Evolutionary conservation across 1,140 invertebrate species (phyloP).

Genomic region (Diuraphis noxia): DNA sequence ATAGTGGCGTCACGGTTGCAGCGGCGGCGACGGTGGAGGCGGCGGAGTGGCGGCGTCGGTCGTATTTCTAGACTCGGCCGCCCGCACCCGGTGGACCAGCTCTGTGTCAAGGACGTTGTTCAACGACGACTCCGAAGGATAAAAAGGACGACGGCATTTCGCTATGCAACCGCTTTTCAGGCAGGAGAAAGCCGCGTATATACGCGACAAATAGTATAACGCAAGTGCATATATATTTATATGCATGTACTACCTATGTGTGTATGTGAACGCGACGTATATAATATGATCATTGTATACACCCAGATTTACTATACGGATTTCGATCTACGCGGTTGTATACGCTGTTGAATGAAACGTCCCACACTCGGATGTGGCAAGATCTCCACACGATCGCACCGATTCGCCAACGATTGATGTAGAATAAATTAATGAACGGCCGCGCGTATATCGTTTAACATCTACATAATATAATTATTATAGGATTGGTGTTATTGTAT

Average conservation of each 20-base stretch:
- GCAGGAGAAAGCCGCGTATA: neutral
- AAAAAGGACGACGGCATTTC: slow-evolving; percentile 23
- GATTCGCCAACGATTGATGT: neutral
- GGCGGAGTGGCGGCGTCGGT: neutral
- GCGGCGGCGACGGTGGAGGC: neutral
- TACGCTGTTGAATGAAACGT: slow-evolving; percentile 39
- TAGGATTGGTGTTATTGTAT: neutral
- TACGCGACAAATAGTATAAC: neutral
- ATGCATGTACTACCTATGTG: neutral
- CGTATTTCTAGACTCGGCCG: slow-evolving; percentile 51
- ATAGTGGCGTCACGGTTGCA: slow-evolving; percentile 34
- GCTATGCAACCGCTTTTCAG: neutral
- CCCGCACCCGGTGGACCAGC: slow-evolving; percentile 46
- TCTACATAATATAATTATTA: too few relatives aligned
- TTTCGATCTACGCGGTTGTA: neutral
- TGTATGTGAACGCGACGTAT: neutral
- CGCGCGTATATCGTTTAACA: neutral
- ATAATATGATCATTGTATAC: neutral
- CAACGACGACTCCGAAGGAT: slow-evolving; percentile 21
- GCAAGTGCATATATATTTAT: neutral
- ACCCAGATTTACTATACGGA: neutral
- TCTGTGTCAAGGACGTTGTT: slow-evolving; percentile 52
- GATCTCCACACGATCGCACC: neutral
- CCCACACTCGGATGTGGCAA: neutral
- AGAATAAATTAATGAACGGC: slow-evolving; percentile 10